Evolutionary conservation across 2,797 vertebrate genomes (phyloP), one percentile per base, ranked within the genome.

Genomic region (Notoglanidium macrostoma): DNA sequence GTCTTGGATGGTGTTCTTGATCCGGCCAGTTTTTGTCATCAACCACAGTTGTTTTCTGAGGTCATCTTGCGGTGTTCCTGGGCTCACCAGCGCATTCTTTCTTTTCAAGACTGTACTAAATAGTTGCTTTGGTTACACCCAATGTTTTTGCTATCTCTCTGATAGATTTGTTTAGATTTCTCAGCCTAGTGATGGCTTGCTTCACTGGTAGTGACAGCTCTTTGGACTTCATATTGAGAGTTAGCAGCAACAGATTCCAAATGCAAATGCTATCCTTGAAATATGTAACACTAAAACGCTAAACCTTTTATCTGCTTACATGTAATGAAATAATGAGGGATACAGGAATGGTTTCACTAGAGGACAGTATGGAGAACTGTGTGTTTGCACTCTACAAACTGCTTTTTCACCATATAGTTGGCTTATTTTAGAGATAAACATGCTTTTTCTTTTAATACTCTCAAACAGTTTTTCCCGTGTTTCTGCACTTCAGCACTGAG

Each of bases 1-100:
- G 3, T 51, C 73, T 9, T 90, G 84, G 87, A 90, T 79, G 79
- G 79, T 90, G 74, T 87, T 93, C 77, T 90, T 91, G 70, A 92
- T 90, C 88, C 88, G 87, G 2, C 87, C 87, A 89, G 88, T 87
- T 91, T 88, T 88, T 90, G 91, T 86, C 87, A 73, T 46, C 40
- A 23, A 46, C 21, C 21, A 46, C 21, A 46, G 21, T 67, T 35
- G 8, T 40, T 46, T 72, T 73, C 21, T 23, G 21, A 23, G 1
- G 70, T 46, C 32, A 0, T 23, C 40, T 73, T 73, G 46, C 12
- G 40, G 70, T 49, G 44, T 74, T 74, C 40, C 44, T 12, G 10
- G 26, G 72, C 44, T 73, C 11, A 49, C 10, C 23, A 46, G 72
- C 26, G 4, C 5, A n/a, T 74, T 73, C 14, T 19, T 35, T 70